Evolutionary conservation across 2,797 vertebrate species (phyloP), one percentile per base, ranked within the genome.

Genomic region (Enteromius paludinosus): DNA sequence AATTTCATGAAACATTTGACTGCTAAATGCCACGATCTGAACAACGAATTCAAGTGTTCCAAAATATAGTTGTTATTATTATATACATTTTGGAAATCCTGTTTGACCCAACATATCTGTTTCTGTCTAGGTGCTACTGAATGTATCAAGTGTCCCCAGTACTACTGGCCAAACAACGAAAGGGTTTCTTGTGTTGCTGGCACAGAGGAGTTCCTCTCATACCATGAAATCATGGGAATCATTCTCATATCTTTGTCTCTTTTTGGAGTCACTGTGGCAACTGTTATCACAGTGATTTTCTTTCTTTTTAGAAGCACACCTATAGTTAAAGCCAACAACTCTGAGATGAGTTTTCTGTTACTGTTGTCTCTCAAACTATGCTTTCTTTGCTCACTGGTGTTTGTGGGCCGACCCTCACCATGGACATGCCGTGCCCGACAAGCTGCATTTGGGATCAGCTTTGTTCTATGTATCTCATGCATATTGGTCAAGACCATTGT

Each of bases 341-440:
- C 94, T 0, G 94, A 95, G 86, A 89, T 94, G 78, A 95, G 95
- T 82, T 95, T 94, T 83, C 83, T 95, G 71, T 91, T 95, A 54
- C 90, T 95, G 17, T 28, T 92, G 14, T 94, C 94, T 1, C 90
- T 95, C 59, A 93, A 90, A 49, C 90, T 95, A 0, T 95, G 94
- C 83, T 95, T 94, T 86, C 85, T 95, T 68, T 95, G 94, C 77
- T 92, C 89, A 1, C 70, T 94, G 87, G 86, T 90, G 76, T 93
- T 94, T 78, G 91, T 95, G 18, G 93, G 93, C 9, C 88, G 90
- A n/a, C 94, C 93, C 0, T 93, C 93, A 0, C 56, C 72, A 33
- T 94, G 92, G 93, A 90, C 90, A 14, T 95, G 94, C 45, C 81
- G 86, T 73, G 83, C 92, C 2, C 90, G 93, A 1, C 93, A 95